These are phyloP conservation scores for Gila orcuttii DNA, from an alignment of 2,113 vertebrate species.

Conservation along the genomic window DNA sequence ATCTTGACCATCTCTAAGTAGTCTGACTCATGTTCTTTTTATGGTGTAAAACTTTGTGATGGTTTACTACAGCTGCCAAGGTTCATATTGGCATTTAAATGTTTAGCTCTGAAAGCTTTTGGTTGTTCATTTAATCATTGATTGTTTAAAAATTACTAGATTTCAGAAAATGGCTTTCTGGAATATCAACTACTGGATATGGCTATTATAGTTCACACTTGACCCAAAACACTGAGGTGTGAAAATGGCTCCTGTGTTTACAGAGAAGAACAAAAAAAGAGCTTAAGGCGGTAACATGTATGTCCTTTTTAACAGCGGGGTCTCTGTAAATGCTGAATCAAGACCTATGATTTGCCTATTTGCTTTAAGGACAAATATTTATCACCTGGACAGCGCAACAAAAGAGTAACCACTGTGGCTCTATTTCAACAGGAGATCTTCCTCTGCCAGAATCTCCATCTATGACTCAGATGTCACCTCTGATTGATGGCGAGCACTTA, in stretches of 20 bases:
- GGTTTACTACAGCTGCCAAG: neutral
- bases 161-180: slow-evolving; percentile 7
- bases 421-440: slow-evolving; percentile 30
- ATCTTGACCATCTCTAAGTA: neutral
- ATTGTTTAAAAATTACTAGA: neutral
- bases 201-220: slow-evolving; percentile 6
- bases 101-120: neutral
- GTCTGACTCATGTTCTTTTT: neutral
- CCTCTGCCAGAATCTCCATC: slow-evolving; percentile 26
- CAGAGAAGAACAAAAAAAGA: neutral
- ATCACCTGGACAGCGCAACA: slow-evolving; percentile 20
- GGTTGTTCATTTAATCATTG: neutral
- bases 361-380: slow-evolving; percentile 35
- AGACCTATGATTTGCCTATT: slow-evolving; percentile 1
- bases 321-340: slow-evolving; percentile 9
- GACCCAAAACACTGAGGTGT: neutral
- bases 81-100: neutral
- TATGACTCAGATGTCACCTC: slow-evolving; percentile 60
- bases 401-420: slow-evolving; percentile 17
- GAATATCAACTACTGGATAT: neutral
- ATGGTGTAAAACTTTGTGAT: neutral
- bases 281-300: neutral
- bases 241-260: neutral
- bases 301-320: neutral
- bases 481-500: slow-evolving; percentile 69